Evolutionary conservation across 92 coral and sea anemone species (phyloP).

Genomic region (Epizoanthus rinbou): DNA sequence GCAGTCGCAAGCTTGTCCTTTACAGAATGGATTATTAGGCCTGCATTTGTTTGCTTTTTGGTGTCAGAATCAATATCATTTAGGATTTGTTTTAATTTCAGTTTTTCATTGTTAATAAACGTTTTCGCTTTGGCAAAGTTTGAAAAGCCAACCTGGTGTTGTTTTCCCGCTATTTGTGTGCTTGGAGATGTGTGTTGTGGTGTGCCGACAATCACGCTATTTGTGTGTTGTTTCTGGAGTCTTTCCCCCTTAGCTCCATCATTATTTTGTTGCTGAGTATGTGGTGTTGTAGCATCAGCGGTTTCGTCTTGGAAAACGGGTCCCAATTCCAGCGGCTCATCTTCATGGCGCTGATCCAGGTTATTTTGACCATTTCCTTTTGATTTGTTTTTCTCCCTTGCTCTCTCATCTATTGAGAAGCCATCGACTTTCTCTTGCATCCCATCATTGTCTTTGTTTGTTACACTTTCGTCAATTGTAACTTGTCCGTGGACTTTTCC

Average conservation of each 20-base stretch:
- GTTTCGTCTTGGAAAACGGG: slow-evolving; percentile 9
- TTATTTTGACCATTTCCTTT: background rate
- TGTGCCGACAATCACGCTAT: background rate
- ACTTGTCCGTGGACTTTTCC: slow-evolving; percentile 10
- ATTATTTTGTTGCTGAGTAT: background rate
- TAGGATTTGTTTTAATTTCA: slow-evolving; percentile 47
- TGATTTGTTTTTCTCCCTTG: background rate
- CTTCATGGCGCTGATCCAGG: background rate
- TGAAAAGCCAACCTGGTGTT: slow-evolving; percentile 31
- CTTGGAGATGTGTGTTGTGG: slow-evolving; percentile 4
- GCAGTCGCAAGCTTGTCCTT: slow-evolving; percentile 10
- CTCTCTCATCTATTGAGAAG: slow-evolving; percentile 19
- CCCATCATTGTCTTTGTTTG: slow-evolving; percentile 25
- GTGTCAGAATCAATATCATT: slow-evolving; percentile 42
- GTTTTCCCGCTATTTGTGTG: background rate
- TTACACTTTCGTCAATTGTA: slow-evolving; percentile 32
- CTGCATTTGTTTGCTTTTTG: background rate
- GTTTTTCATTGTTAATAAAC: slow-evolving; percentile 35
- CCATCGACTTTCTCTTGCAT: slow-evolving; percentile 5
- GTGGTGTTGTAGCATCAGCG: background rate
- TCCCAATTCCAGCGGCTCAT: slow-evolving; percentile 1
- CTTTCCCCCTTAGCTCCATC: background rate
- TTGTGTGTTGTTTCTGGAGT: background rate
- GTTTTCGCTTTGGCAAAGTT: slow-evolving; percentile 52
- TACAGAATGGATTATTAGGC: background rate